Evolutionary conservation across 1,140 invertebrate species (phyloP).

Genomic region (Nasonia vitripennis): DNA sequence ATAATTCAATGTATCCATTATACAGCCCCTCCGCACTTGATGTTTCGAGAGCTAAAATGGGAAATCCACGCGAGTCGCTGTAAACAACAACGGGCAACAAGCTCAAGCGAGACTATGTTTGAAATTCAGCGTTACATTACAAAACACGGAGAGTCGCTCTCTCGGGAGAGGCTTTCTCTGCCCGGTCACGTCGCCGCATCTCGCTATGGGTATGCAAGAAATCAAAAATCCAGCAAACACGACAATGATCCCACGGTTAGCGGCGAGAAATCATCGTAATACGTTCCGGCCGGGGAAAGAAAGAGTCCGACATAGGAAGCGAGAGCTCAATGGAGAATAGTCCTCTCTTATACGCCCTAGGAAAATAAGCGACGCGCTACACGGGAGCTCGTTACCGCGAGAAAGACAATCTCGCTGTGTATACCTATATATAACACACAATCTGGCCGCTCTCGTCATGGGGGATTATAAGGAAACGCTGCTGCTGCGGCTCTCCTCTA

Average conservation of each 20-base stretch:
- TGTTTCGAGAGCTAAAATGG: neutral
- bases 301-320: slow-evolving; percentile 44
- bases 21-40: too few species aligned
- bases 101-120: neutral
- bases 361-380: slow-evolving; percentile 70
- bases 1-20: neutral
- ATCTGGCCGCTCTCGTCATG: slow-evolving; percentile 8
- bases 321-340: slow-evolving; percentile 37
- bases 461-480: slow-evolving; percentile 41
- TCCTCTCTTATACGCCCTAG: slow-evolving; percentile 57
- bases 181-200: neutral
- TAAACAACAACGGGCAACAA: neutral
- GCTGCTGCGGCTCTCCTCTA: neutral
- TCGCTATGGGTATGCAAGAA: neutral
- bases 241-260: neutral
- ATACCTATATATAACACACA: neutral
- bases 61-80: neutral
- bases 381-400: slow-evolving; percentile 71
- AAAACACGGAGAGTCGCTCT: neutral
- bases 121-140: slow-evolving; percentile 3
- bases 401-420: slow-evolving; percentile 58
- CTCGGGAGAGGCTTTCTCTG: neutral
- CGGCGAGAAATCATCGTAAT: neutral
- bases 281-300: neutral
- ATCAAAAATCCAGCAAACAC: slow-evolving; percentile 1